These are phyloP conservation scores for Timema cristinae DNA, from an alignment of 2,888 invertebrate species.

Conservation along the genomic window DNA sequence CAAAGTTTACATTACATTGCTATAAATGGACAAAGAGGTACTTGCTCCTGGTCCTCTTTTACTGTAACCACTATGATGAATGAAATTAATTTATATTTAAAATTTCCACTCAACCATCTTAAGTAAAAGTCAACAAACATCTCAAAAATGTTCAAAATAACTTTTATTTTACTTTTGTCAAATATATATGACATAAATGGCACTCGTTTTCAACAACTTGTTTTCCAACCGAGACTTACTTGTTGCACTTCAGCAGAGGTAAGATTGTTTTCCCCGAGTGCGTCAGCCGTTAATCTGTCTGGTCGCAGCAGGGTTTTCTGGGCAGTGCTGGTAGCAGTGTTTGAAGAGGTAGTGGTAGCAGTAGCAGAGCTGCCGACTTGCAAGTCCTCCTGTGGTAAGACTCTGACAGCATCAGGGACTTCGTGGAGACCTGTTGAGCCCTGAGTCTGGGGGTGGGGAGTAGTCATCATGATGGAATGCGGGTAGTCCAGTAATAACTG, in stretches of 20 bases:
- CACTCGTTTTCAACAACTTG: too few relatives aligned
- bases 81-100: too few relatives aligned
- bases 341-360: conserved; percentile 37
- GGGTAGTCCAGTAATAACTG: conserved; percentile 93
- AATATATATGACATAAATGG: too few relatives aligned
- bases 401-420: conserved; percentile 56
- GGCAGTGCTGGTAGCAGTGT: conserved; percentile 46
- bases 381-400: conserved; percentile 41
- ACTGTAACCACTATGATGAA: too few relatives aligned
- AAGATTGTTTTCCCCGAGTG: conserved; percentile 49
- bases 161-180: too few relatives aligned
- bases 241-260: conserved; percentile 57
- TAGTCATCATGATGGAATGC: conserved; percentile 71
- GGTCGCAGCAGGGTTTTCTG: conserved; percentile 52
- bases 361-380: conserved; percentile 37
- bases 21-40: too few relatives aligned
- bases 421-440: conserved; percentile 48
- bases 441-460: conserved; percentile 26
- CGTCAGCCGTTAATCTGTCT: conserved; percentile 48
- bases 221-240: conserved; percentile 36
- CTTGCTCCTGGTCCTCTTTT: too few relatives aligned
- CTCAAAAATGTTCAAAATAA: too few relatives aligned
- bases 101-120: too few relatives aligned
- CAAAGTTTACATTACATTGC: too few relatives aligned
- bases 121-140: too few relatives aligned